A percentile compares a stretch with the other conserved stretches of the same genome.
These are phyloP conservation scores for Nesometra sesokonis DNA, from an alignment of 35 echinoderm and acorn worm genomes.

Conservation along the genomic window DNA sequence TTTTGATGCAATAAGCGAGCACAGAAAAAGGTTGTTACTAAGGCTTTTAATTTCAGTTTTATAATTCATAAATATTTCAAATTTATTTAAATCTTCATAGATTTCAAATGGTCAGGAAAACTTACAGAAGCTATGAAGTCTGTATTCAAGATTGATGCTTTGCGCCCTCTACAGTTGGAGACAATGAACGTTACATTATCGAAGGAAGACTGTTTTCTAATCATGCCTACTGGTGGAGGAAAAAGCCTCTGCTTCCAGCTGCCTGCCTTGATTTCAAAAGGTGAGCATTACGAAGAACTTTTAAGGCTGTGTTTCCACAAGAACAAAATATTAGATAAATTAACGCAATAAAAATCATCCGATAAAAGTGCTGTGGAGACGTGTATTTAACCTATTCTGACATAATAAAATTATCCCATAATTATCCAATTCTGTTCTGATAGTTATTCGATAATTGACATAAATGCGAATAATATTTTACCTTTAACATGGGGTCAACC, in stretches of 20 bases:
- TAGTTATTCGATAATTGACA: too few species aligned
- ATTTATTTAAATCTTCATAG: conserved; percentile 12
- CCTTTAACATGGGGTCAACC: too few species aligned
- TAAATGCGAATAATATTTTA: neutral
- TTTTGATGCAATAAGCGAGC: neutral
- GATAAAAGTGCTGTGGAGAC: too few species aligned
- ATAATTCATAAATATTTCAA: neutral
- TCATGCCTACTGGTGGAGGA: conserved; percentile 96
- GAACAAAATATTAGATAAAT: neutral
- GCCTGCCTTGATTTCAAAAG: conserved; percentile 60
- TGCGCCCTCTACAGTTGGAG: conserved; percentile 70
- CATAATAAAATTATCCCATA: too few species aligned
- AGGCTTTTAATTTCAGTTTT: too few species aligned
- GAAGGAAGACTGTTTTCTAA: conserved; percentile 59
- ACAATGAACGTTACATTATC: conserved; percentile 79
- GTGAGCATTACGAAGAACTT: conserved; percentile 28
- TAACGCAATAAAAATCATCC: too few species aligned
- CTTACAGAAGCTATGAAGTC: conserved; percentile 45
- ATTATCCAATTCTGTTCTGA: too few species aligned
- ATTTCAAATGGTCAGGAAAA: conserved; percentile 74
- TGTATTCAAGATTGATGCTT: conserved; percentile 48
- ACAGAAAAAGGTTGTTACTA: neutral
- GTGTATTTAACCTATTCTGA: too few species aligned
- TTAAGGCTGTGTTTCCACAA: neutral
- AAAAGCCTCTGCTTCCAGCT: conserved; percentile 97